Percentiles rank a stretch among this genome's conserved stretches.
phyloP scores from a whole-genome alignment of 1,140 invertebrate species.

The Bombus balteatus region DNA sequence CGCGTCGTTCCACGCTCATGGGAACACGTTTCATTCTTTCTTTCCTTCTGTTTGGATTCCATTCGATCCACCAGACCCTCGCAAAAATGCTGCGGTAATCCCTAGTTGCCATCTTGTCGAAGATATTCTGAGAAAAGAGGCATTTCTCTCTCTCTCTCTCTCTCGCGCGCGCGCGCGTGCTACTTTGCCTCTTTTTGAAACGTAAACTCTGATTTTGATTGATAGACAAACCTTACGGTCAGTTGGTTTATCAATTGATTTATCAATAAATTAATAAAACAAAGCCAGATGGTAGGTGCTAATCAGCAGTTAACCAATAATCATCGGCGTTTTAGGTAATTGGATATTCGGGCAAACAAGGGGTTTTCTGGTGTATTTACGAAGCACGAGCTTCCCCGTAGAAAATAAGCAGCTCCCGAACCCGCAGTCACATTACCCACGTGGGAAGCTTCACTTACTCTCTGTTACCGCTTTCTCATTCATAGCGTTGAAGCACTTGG shows the following conservation, averaged over 20 bases:
- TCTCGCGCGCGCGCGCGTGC: no score
- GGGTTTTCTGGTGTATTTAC: slow-evolving; percentile 64
- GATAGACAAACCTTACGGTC: no score
- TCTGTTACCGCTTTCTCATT: slow-evolving; percentile 54
- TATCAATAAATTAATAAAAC: no score
- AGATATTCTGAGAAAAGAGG: neutral
- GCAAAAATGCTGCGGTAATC: slow-evolving; percentile 21
- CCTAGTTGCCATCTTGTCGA: neutral
- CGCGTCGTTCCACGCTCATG: slow-evolving; percentile 56
- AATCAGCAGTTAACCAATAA: slow-evolving; percentile 68
- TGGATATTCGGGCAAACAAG: slow-evolving; percentile 67
- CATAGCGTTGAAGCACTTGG: slow-evolving; percentile 26
- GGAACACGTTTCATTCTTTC: slow-evolving; percentile 56
- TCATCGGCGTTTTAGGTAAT: slow-evolving; percentile 59
- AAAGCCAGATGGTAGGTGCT: slow-evolving; percentile 4
- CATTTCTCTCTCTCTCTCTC: neutral
- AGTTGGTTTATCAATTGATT: no score
- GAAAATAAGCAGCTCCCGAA: slow-evolving; percentile 47
- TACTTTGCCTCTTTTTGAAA: neutral
- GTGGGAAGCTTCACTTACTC: slow-evolving; percentile 74
- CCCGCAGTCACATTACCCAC: slow-evolving; percentile 81
- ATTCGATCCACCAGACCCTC: neutral
- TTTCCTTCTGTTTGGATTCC: slow-evolving; percentile 53
- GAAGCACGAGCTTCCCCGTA: slow-evolving; percentile 55
- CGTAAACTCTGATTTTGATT: neutral